Conservation (phyloP, 2,888 invertebrate genomes). For the Prostheceraeus crozeri region DNA sequence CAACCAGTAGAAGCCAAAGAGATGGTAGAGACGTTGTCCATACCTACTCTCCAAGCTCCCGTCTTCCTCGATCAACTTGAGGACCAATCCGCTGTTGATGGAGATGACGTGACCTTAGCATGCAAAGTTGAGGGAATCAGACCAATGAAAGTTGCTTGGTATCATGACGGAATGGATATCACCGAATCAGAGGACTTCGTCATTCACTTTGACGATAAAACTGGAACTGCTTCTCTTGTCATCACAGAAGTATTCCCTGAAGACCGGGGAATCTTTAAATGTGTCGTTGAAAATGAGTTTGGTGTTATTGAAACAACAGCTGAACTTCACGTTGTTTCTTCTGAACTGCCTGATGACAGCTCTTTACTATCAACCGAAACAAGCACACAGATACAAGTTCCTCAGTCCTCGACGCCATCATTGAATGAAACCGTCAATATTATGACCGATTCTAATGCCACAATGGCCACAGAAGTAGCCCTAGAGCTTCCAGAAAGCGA, state of each 20-base stretch:
- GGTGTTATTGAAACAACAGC: slow-evolving; percentile 74
- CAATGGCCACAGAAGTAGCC: no score
- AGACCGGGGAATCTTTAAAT: slow-evolving; percentile 59
- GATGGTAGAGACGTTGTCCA: no score
- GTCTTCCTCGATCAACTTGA: slow-evolving; percentile 47
- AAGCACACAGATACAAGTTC: slow-evolving; percentile 19
- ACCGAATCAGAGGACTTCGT: slow-evolving; percentile 55
- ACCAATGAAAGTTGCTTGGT: slow-evolving; percentile 47
- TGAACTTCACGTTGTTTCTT: slow-evolving; percentile 42
- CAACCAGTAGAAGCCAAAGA: slow-evolving; percentile 27
- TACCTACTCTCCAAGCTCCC: slow-evolving; percentile 43
- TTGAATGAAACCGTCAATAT: slow-evolving; percentile 17
- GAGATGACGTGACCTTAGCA: slow-evolving; percentile 49
- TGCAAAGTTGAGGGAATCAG: slow-evolving; percentile 42
- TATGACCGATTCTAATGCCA: no score
- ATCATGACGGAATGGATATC: slow-evolving; percentile 55
- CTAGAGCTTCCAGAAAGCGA: no score
- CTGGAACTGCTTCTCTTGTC: slow-evolving; percentile 51
- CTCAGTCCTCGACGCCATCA: slow-evolving; percentile 7
- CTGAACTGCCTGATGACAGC: no score
- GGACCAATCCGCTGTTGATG: slow-evolving; percentile 47
- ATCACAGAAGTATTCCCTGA: slow-evolving; percentile 57
- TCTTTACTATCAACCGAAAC: no score
- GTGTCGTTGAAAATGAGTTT: slow-evolving; percentile 70
- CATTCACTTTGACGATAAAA: slow-evolving; percentile 51